A percentile compares a stretch with the other conserved stretches of the same genome.
Conservation (phyloP, 2,888 invertebrate species). For the Eupithecia inturbata region DNA sequence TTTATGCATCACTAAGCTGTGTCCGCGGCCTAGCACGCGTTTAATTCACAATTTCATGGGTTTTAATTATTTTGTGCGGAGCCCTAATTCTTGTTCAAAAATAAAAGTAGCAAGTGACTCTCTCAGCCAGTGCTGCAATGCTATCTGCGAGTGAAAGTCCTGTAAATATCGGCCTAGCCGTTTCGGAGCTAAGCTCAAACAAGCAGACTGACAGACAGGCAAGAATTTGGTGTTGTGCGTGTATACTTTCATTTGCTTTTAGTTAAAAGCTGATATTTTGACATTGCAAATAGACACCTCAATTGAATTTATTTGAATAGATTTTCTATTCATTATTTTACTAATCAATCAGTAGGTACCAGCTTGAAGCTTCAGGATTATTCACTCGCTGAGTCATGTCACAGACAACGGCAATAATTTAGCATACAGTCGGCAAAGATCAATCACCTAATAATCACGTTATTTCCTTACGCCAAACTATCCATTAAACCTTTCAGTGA, state of each 20-base stretch:
- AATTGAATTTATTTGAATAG: not conserved
- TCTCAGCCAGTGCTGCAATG: too few species aligned
- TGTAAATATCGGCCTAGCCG: not conserved
- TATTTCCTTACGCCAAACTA: conserved; percentile 20
- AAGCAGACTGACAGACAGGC: not conserved
- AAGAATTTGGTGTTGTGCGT: not conserved
- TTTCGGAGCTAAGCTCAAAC: not conserved
- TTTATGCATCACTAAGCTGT: not conserved
- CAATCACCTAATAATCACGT: conserved; percentile 34
- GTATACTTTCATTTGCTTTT: too few species aligned
- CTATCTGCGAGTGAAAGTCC: not conserved
- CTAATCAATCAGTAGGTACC: not conserved
- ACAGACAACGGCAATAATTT: conserved; percentile 18
- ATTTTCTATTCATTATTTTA: not conserved
- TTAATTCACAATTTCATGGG: not conserved
- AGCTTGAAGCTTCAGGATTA: conserved; percentile 6
- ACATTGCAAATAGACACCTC: not conserved
- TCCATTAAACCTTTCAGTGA: conserved; percentile 15
- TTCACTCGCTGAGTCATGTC: conserved; percentile 25
- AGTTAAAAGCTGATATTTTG: too few species aligned
- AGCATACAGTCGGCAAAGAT: conserved; percentile 36
- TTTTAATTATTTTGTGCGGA: too few species aligned
- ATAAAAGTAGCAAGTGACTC: too few species aligned
- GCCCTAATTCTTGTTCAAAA: too few species aligned
- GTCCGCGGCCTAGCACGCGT: not conserved